Percentiles rank a stretch among this genome's conserved stretches.
Conservation (phyloP, 2,113 vertebrate species). For the Muntiacus reevesi region DNA sequence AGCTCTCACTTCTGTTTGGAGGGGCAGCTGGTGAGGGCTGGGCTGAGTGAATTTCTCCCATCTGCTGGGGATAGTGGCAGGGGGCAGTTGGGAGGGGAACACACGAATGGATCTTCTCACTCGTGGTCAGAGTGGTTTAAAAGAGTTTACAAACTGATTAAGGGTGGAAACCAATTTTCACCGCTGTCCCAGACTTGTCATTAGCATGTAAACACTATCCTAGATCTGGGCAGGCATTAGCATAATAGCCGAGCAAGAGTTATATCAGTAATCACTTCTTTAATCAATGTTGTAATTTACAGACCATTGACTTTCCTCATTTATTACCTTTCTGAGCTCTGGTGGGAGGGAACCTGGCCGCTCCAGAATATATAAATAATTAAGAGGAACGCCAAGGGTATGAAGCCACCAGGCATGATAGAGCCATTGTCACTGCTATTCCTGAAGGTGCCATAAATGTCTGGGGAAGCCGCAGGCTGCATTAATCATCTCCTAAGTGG, state of each 20-base stretch:
- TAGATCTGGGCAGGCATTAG: constrained; percentile 68
- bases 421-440: constrained; percentile 77
- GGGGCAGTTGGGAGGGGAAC: constrained; percentile 1
- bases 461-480: constrained; percentile 77
- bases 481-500: constrained; percentile 86
- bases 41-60: not conserved
- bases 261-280: constrained; percentile 77
- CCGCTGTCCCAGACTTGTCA: constrained; percentile 60
- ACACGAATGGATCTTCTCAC: not conserved
- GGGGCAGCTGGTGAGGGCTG: constrained; percentile 37
- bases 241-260: constrained; percentile 66
- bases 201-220: constrained; percentile 75
- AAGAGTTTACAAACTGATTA: constrained; percentile 65
- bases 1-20: not conserved
- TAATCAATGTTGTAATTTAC: constrained; percentile 86
- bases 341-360: constrained; percentile 65
- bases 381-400: constrained; percentile 64
- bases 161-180: constrained; percentile 64
- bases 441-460: constrained; percentile 83
- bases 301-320: constrained; percentile 81
- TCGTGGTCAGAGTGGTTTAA: constrained; percentile 62
- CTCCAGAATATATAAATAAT: constrained; percentile 76
- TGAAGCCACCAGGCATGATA: constrained; percentile 55
- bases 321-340: constrained; percentile 72
- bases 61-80: not conserved